These are phyloP conservation scores for Gnathonemus echidnorhynchus DNA, from an alignment of 2,113 vertebrate genomes.

Conservation along the genomic window DNA sequence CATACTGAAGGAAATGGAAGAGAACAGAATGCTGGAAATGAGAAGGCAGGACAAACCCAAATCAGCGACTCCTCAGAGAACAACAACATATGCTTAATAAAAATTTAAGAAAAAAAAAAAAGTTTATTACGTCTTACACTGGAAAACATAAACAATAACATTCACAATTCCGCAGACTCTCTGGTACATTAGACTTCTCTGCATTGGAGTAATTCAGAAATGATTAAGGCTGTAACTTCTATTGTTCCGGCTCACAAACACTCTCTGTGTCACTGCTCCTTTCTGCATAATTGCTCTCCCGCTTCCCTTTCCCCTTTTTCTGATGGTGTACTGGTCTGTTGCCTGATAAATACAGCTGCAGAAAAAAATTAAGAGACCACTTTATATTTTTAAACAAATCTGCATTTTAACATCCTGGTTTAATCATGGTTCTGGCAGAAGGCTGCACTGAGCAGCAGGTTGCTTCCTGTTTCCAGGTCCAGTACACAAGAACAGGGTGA, in stretches of 20 bases:
- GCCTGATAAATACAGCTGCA: neutral
- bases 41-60: neutral
- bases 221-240: neutral
- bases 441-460: too few relatives aligned
- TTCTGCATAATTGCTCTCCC: neutral
- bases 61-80: constrained; percentile 2
- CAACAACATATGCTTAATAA: neutral
- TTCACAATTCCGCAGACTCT: neutral
- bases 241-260: neutral
- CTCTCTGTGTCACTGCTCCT: neutral
- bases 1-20: constrained; percentile 60
- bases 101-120: neutral
- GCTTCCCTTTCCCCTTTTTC: neutral
- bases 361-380: too few relatives aligned
- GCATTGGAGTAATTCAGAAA: neutral
- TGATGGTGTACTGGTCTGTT: neutral
- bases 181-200: neutral
- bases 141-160: neutral
- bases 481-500: too few relatives aligned
- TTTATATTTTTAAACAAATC: too few relatives aligned
- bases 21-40: constrained; percentile 59
- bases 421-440: too few relatives aligned
- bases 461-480: too few relatives aligned
- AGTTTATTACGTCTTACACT: neutral
- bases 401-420: too few relatives aligned